Evolutionary conservation across 1,140 invertebrate genomes (phyloP).

Genomic region (Lordiphosa stackelbergi): DNA sequence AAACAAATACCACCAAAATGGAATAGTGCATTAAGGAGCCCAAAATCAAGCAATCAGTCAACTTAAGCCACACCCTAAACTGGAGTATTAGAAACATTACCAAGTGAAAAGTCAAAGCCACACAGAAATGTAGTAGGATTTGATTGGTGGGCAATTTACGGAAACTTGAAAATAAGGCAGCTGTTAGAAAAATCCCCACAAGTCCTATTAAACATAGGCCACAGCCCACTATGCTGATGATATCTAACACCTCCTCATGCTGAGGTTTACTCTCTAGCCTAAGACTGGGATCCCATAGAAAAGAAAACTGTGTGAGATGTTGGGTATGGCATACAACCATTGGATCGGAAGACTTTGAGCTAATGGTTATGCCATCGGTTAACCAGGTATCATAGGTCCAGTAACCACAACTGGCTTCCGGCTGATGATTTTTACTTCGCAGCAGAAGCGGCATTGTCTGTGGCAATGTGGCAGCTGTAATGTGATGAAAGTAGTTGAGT

Average conservation of each 20-base stretch:
- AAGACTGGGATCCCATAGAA: constrained; percentile 77
- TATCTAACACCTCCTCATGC: constrained; percentile 78
- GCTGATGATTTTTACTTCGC: constrained; percentile 16
- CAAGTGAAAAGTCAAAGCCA: constrained; percentile 80
- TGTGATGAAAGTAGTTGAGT: not conserved
- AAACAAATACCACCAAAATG: constrained; percentile 81
- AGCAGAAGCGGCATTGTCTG: constrained; percentile 46
- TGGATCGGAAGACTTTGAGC: not conserved
- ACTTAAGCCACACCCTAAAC: constrained; percentile 46
- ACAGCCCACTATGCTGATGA: constrained; percentile 80
- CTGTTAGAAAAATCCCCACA: constrained; percentile 80
- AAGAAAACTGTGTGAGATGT: constrained; percentile 82
- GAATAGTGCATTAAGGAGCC: constrained; percentile 81
- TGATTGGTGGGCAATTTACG: constrained; percentile 81
- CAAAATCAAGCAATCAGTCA: constrained; percentile 76
- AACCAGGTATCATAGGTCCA: constrained; percentile 70
- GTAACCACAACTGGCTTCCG: constrained; percentile 47
- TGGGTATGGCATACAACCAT: constrained; percentile 78
- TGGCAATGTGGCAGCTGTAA: constrained; percentile 36
- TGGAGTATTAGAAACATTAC: constrained; percentile 76
- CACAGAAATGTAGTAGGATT: constrained; percentile 81
- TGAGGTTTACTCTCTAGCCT: not conserved
- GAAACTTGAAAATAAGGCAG: constrained; percentile 80
- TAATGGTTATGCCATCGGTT: constrained; percentile 42
- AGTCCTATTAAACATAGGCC: constrained; percentile 76